Conservation (phyloP, 2,888 invertebrate species). For the Lymantria monacha region DNA sequence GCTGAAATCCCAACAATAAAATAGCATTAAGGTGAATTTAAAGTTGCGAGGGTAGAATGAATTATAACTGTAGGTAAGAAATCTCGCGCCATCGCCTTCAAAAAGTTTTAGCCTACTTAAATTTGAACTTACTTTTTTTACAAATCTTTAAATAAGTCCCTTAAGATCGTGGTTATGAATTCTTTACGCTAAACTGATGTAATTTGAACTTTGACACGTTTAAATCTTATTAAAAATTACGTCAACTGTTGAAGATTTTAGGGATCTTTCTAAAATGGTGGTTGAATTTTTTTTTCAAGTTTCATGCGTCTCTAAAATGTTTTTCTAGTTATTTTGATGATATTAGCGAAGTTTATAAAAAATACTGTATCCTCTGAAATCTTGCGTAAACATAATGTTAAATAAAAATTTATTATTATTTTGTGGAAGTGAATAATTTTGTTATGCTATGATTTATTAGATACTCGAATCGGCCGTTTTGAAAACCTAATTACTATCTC, state of each 20-base stretch:
- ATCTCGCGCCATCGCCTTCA: constrained; percentile 18
- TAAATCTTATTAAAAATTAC: constrained; percentile 7
- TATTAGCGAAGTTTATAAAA: neutral
- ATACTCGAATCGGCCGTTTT: neutral
- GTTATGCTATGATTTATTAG: neutral
- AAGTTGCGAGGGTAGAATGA: constrained; percentile 28
- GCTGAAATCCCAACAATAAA: constrained; percentile 27
- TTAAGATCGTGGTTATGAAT: constrained; percentile 20
- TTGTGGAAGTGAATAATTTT: neutral
- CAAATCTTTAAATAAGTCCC: constrained; percentile 38
- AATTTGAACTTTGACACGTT: constrained; percentile 14
- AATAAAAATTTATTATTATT: neutral
- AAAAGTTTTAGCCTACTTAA: constrained; percentile 41
- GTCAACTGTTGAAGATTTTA: constrained; percentile 4
- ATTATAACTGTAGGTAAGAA: constrained; percentile 32
- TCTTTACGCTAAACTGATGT: constrained; percentile 13
- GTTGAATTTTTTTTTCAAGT: constrained; percentile 16
- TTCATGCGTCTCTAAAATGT: constrained; percentile 1
- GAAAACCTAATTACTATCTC: neutral
- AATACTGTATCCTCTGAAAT: neutral
- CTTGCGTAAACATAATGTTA: neutral
- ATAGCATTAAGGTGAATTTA: constrained; percentile 31
- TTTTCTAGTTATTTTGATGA: constrained; percentile 1
- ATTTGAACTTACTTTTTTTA: constrained; percentile 29
- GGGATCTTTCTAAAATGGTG: constrained; percentile 7